Evolutionary conservation across 2,888 invertebrate genomes (phyloP).

Genomic region (Drosophila sordidula): DNA sequence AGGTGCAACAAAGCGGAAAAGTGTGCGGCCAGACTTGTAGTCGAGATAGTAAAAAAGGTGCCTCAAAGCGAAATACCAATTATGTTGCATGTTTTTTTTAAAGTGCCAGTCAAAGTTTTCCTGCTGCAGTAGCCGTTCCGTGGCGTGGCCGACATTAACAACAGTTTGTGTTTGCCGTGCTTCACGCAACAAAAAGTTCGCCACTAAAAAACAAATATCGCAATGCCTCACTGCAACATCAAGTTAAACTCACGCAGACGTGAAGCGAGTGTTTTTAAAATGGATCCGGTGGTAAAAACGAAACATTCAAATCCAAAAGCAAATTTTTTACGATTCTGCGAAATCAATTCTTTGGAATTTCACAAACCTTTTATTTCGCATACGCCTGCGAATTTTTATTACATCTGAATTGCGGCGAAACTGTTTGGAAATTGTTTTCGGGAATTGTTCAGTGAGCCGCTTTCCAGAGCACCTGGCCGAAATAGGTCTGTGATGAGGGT

Average conservation of each 20-base stretch:
- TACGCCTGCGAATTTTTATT: neutral
- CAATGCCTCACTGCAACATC: neutral
- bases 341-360: neutral
- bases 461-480: neutral
- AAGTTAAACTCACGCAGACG: slow-evolving; percentile 3
- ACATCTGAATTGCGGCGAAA: neutral
- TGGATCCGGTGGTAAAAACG: neutral
- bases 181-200: slow-evolving; percentile 2
- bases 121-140: slow-evolving; percentile 13
- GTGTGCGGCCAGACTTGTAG: slow-evolving; percentile 4
- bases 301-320: slow-evolving; percentile 2
- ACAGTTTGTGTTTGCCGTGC: slow-evolving; percentile 33
- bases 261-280: neutral
- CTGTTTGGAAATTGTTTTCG: neutral
- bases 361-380: neutral
- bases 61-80: slow-evolving; percentile 46
- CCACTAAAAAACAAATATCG: neutral
- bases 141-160: slow-evolving; percentile 7
- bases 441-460: neutral
- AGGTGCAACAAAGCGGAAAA: slow-evolving; percentile 24
- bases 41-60: slow-evolving; percentile 1
- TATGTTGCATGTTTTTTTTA: slow-evolving; percentile 40
- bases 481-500: neutral
- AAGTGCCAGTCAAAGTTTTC: slow-evolving; percentile 48
- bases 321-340: slow-evolving; percentile 1